Base-by-base conservation (phyloP, 2,113 vertebrate genomes). In the Neodontobutis hainanensis region DNA sequence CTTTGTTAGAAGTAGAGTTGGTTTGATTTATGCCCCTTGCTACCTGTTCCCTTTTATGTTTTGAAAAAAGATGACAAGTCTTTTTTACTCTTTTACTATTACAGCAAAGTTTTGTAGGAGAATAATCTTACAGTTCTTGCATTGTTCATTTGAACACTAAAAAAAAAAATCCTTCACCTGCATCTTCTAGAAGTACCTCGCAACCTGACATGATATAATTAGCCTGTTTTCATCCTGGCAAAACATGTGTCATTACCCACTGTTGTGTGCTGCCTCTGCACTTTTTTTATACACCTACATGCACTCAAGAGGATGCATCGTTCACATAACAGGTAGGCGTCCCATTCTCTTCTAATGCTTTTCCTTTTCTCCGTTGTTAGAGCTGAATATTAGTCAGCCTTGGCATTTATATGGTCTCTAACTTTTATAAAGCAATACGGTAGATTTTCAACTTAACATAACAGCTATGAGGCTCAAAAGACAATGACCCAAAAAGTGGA, bases 331-430 rank as follows among this genome's bases (percentile, higher is more conserved):
- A 45, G 48, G 53, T 34, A 44, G 57, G 66, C 47, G 53, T 51
- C 12, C 77, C 5, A 4, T 7, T 32, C 62, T 75, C 68, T 60
- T 59, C 61, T 75, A 48, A 61, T 57, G 68, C 19, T 5, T 49
- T 19, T 40, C 14, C 2, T 46, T 40, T 66, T 34, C 34, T 42
- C 27, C 65, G 58, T 51, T 51, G 52, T 60, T 46, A 47, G 16
- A 61, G 12, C 48, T 9, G 36, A 52, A 61, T 34, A 15, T 9
- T 68, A 65, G 43, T 78, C 3, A 52, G 15, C 65, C 53, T 45
- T 5, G 52, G 52, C 44, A 53, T 51, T 67, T 38, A 51, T 45
- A 6, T 36, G 67, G 14, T 53, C 45, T 0, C 8, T 51, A 43
- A 44, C 46, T 68, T 70, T 70, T 16, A 52, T 73, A 55, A 48